Percentiles rank a stretch among this genome's conserved stretches.
These are phyloP conservation scores for Odontophorus gujanensis DNA, from an alignment of 2,113 vertebrate species.

Conservation along the genomic window DNA sequence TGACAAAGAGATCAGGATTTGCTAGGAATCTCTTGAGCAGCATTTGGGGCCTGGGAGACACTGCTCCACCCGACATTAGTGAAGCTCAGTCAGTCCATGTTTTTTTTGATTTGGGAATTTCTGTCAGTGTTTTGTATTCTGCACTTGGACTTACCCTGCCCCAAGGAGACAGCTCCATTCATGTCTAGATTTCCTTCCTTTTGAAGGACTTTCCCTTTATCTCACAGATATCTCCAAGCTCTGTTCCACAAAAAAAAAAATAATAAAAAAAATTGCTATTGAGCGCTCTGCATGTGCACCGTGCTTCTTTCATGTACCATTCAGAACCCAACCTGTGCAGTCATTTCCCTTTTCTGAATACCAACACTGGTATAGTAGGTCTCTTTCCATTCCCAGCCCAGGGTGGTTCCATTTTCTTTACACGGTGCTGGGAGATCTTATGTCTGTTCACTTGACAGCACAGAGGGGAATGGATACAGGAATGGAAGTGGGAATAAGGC, in stretches of 20 bases:
- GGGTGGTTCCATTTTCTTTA: neutral
- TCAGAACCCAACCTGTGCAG: too few species aligned
- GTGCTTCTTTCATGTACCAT: too few species aligned
- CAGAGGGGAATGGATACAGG: neutral
- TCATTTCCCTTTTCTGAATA: too few species aligned
- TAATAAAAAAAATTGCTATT: neutral
- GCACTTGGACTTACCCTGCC: neutral
- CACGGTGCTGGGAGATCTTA: neutral
- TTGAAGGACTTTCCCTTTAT: neutral
- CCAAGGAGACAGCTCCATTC: neutral
- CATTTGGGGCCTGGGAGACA: neutral
- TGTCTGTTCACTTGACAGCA: neutral
- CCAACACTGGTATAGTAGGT: neutral
- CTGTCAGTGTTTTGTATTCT: neutral
- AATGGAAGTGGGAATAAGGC: neutral
- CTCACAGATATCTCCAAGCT: neutral
- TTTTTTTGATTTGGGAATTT: neutral
- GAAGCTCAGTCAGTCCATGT: neutral
- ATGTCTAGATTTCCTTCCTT: neutral
- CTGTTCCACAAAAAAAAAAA: neutral
- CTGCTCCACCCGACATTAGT: neutral
- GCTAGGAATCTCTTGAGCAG: neutral
- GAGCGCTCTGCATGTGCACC: too few species aligned
- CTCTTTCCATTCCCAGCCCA: neutral
- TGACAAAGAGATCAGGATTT: slow-evolving; percentile 21